Conservation (phyloP, 1,140 invertebrate genomes). For the Solen grandis region DNA sequence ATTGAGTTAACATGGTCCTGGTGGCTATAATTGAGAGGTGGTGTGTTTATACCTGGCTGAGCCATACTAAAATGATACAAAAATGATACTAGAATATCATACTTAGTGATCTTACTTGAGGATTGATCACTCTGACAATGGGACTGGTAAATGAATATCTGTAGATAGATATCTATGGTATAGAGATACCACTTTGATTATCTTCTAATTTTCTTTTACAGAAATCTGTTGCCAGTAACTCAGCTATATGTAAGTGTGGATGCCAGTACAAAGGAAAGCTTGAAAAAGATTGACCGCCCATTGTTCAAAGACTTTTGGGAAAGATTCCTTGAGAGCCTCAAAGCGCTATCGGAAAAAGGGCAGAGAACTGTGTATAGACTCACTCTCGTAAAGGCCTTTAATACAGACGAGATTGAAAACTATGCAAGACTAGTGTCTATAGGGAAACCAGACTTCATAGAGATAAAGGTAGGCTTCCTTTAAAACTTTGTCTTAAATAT, state of each 20-base stretch:
- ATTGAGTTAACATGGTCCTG: too few species aligned
- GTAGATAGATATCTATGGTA: too few species aligned
- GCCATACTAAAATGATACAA: too few species aligned
- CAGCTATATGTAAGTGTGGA: conserved; percentile 87
- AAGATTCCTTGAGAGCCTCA: conserved; percentile 84
- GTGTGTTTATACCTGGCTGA: too few species aligned
- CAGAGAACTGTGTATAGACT: conserved; percentile 86
- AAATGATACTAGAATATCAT: too few species aligned
- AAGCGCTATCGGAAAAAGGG: conserved; percentile 83
- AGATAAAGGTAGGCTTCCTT: conserved; percentile 83
- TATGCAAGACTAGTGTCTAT: conserved; percentile 84
- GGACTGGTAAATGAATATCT: too few species aligned
- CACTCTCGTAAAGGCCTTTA: conserved; percentile 86
- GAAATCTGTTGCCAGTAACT: conserved; percentile 84
- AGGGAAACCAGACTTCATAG: conserved; percentile 87
- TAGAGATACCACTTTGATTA: too few species aligned
- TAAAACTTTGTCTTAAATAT: background rate
- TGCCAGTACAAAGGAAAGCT: conserved; percentile 85
- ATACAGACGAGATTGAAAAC: conserved; percentile 84
- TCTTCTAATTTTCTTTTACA: conserved; percentile 66
- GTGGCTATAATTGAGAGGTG: too few species aligned
- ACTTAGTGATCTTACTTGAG: too few species aligned
- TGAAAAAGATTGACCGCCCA: conserved; percentile 86
- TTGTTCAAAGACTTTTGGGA: conserved; percentile 86
- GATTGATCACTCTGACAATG: too few species aligned